These are phyloP conservation scores for Rhinogobius similis DNA, from an alignment of 2,113 vertebrate genomes.

Conservation along the genomic window DNA sequence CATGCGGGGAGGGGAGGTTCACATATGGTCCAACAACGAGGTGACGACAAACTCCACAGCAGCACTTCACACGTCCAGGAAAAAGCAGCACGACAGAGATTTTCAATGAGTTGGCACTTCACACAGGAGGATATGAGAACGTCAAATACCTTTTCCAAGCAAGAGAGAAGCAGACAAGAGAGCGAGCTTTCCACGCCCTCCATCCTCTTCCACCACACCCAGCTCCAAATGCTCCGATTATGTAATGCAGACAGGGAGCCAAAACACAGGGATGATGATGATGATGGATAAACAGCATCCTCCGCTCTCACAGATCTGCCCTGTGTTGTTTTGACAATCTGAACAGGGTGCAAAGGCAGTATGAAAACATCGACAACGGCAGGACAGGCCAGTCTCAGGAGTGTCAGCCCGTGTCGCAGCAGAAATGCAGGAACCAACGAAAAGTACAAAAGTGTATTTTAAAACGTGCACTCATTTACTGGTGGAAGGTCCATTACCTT, in stretches of 20 bases:
- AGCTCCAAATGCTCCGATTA: constrained; percentile 37
- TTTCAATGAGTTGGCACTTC: background rate
- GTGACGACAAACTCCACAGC: constrained; percentile 14
- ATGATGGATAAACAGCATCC: constrained; percentile 26
- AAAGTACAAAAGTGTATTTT: background rate
- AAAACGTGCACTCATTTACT: too few relatives aligned
- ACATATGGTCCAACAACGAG: constrained; percentile 34
- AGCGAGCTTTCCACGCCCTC: constrained; percentile 1
- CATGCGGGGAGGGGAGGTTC: constrained; percentile 4
- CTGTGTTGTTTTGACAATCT: constrained; percentile 15
- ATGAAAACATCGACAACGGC: constrained; percentile 12
- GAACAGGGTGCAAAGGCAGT: constrained; percentile 25
- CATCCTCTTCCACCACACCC: constrained; percentile 41
- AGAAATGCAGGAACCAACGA: background rate
- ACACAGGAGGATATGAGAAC: constrained; percentile 1
- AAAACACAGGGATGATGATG: constrained; percentile 18
- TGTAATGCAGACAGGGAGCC: constrained; percentile 40
- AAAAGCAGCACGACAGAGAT: background rate
- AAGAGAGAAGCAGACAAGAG: constrained; percentile 6
- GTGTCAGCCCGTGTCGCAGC: background rate
- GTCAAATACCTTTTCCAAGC: constrained; percentile 18
- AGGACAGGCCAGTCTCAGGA: background rate
- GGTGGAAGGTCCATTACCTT: too few relatives aligned
- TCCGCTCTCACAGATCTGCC: constrained; percentile 40
- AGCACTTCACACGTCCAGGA: constrained; percentile 2